phyloP scores from a whole-genome alignment of 2,797 vertebrate species.

The Melanotaenia maccullochi region DNA sequence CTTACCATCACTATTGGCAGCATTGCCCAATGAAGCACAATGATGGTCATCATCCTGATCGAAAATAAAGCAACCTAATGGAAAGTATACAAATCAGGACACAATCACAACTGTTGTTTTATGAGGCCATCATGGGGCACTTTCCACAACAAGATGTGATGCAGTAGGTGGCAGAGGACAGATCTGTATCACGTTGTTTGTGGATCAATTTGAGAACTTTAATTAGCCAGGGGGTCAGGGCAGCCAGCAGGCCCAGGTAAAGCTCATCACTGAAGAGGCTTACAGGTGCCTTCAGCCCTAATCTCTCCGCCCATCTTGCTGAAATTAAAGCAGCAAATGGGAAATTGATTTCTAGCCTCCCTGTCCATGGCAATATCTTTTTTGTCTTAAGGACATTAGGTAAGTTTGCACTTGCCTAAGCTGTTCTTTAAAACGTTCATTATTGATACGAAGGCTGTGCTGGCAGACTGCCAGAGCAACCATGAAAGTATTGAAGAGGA shows the following conservation, averaged over 20 bases:
- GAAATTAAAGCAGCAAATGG: constrained; percentile 90
- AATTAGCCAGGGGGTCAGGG: constrained; percentile 84
- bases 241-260: constrained; percentile 77
- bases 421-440: constrained; percentile 87
- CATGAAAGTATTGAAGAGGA: constrained; percentile 50
- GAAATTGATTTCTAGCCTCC: constrained; percentile 88
- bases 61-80: constrained; percentile 57
- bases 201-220: constrained; percentile 87
- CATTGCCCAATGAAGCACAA: constrained; percentile 32
- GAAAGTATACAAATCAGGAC: constrained; percentile 53
- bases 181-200: constrained; percentile 85
- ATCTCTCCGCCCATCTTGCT: constrained; percentile 85
- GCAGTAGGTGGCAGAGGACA: constrained; percentile 84
- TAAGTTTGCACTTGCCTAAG: constrained; percentile 84
- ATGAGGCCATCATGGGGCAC: constrained; percentile 80
- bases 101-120: constrained; percentile 75
- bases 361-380: constrained; percentile 87
- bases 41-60: constrained; percentile 40
- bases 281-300: constrained; percentile 85
- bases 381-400: constrained; percentile 90
- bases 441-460: constrained; percentile 79
- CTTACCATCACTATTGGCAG: not conserved
- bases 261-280: constrained; percentile 81
- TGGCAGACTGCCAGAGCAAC: constrained; percentile 75
- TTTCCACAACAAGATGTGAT: constrained; percentile 72